Conservation (phyloP, 2,113 vertebrate species). For the Apteryx mantelli region DNA sequence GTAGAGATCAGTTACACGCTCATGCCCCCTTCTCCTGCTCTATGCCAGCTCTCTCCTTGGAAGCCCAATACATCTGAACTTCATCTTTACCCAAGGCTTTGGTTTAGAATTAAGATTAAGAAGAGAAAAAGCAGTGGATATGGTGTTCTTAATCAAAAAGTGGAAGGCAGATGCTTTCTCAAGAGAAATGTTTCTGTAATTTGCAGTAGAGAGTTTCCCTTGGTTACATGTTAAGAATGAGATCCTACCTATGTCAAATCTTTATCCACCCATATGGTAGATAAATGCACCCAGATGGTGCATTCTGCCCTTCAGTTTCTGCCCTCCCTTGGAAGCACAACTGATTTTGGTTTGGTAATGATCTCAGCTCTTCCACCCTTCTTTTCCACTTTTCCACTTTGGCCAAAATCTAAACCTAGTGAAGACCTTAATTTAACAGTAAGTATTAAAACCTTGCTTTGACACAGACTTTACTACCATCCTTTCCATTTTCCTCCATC, state of each 20-base stretch:
- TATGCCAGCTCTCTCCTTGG: not conserved
- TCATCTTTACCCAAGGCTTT: not conserved
- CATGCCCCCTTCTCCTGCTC: not conserved
- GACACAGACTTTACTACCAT: not conserved
- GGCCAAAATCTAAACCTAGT: not conserved
- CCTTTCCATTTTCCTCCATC: not conserved
- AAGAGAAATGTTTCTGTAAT: not conserved
- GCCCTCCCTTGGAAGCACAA: not conserved
- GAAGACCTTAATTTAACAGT: not conserved
- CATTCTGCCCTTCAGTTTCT: not conserved
- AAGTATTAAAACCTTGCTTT: not conserved
- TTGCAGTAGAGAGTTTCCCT: not conserved
- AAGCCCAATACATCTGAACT: not conserved
- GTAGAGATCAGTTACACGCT: not conserved
- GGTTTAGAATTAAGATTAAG: not conserved
- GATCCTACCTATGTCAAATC: not conserved
- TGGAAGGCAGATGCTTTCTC: not conserved
- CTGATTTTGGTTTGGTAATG: not conserved
- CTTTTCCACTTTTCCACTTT: not conserved
- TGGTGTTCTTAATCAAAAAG: not conserved
- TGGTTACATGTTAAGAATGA: not conserved
- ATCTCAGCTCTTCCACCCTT: not conserved
- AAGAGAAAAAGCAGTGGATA: rapidly evolving
- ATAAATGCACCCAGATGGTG: not conserved
- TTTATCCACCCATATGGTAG: not conserved